phyloP scores from a whole-genome alignment of 92 coral and sea anemone genomes.

The Plumapathes pennacea region DNA sequence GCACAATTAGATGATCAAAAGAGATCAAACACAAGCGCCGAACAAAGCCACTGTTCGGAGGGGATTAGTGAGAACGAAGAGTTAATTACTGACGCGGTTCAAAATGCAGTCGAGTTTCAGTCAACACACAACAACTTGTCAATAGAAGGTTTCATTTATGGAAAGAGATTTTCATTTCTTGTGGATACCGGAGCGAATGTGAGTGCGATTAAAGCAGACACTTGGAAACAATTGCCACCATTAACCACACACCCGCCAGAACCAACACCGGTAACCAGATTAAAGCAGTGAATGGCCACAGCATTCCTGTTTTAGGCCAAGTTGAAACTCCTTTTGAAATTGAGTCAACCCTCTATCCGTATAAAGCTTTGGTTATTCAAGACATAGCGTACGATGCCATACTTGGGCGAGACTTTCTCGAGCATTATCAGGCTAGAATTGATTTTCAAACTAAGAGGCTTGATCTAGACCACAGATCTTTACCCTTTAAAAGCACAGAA shows the following conservation, averaged over 20 bases:
- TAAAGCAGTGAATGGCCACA: conserved; percentile 9
- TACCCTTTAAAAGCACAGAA: background rate
- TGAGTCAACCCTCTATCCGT: conserved; percentile 23
- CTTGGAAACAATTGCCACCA: conserved; percentile 28
- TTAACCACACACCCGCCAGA: background rate
- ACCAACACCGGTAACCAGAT: background rate
- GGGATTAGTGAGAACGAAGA: too few relatives aligned
- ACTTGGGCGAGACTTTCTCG: conserved; percentile 60
- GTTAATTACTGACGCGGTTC: too few relatives aligned
- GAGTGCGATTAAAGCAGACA: conserved; percentile 18
- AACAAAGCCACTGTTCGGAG: too few relatives aligned
- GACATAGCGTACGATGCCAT: conserved; percentile 50
- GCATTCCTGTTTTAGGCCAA: conserved; percentile 21
- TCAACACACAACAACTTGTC: too few relatives aligned
- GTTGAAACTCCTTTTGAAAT: conserved; percentile 21
- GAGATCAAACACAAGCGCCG: too few relatives aligned
- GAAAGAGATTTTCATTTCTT: too few relatives aligned
- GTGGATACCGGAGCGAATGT: conserved; percentile 52
- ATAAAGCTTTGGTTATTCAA: conserved; percentile 20
- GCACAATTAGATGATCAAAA: too few relatives aligned
- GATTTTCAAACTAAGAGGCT: conserved; percentile 16
- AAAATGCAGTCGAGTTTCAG: too few relatives aligned
- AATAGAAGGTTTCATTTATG: too few relatives aligned
- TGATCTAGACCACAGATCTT: background rate
- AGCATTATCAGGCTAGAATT: conserved; percentile 31